These are phyloP conservation scores for Flexamia atlantica DNA, from an alignment of 2,888 invertebrate species.

Conservation along the genomic window DNA sequence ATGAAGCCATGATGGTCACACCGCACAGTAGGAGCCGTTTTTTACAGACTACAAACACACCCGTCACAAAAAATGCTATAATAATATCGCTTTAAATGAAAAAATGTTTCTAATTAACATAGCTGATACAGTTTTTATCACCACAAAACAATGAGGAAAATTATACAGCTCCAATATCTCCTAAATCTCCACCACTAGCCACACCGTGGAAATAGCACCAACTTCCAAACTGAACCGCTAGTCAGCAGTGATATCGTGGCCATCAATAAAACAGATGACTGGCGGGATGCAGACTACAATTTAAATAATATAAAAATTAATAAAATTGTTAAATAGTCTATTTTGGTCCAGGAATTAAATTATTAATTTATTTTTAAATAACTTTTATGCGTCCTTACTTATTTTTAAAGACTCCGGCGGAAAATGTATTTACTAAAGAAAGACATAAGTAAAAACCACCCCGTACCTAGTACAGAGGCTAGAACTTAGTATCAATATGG, in stretches of 20 bases:
- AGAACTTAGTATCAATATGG: conserved; percentile 41
- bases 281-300: conserved; percentile 62
- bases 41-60: conserved; percentile 62
- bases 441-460: conserved; percentile 17
- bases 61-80: conserved; percentile 69
- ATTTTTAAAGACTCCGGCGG: neutral
- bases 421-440: neutral
- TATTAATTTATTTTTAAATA: neutral
- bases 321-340: neutral
- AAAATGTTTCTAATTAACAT: conserved; percentile 65
- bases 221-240: conserved; percentile 65
- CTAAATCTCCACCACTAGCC: conserved; percentile 63
- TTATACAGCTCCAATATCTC: conserved; percentile 61
- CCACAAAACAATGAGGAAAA: conserved; percentile 60
- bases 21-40: conserved; percentile 60
- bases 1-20: conserved; percentile 84
- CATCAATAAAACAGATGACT: conserved; percentile 67
- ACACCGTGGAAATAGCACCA: conserved; percentile 66
- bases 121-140: conserved; percentile 38
- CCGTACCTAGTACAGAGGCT: conserved; percentile 52
- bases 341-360: neutral
- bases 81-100: conserved; percentile 62
- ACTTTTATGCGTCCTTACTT: neutral
- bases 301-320: conserved; percentile 34
- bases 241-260: conserved; percentile 65